phyloP scores from a whole-genome alignment of 2,888 invertebrate species.

The Epinotia nisella region DNA sequence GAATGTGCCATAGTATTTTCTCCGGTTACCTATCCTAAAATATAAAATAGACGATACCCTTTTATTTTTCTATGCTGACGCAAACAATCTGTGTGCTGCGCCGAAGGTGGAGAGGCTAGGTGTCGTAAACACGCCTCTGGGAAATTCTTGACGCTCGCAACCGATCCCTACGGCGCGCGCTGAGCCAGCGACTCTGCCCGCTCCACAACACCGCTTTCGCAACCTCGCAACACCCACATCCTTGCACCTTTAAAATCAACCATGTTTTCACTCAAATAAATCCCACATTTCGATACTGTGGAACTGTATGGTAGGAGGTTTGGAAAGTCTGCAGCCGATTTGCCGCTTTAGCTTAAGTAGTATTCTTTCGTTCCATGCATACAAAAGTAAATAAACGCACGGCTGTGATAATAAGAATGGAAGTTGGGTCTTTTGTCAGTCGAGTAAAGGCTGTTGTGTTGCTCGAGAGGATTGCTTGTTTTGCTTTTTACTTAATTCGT shows the following conservation, averaged over 20 bases:
- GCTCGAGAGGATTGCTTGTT: constrained; percentile 37
- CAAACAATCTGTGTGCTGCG: constrained; percentile 37
- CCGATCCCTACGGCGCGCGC: constrained; percentile 56
- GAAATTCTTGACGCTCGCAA: constrained; percentile 64
- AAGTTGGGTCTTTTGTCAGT: constrained; percentile 40
- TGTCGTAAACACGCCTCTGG: constrained; percentile 73
- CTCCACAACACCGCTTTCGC: not conserved
- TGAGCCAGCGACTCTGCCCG: constrained; percentile 61
- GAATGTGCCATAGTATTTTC: too few relatives aligned
- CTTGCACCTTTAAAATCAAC: not conserved
- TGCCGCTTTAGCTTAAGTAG: constrained; percentile 59
- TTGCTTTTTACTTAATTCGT: constrained; percentile 22
- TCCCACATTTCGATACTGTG: not conserved
- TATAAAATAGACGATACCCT: not conserved
- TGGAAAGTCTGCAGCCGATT: constrained; percentile 49
- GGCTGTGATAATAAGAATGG: constrained; percentile 42
- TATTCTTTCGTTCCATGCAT: constrained; percentile 52
- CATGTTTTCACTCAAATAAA: not conserved
- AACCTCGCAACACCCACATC: not conserved
- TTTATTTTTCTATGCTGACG: not conserved
- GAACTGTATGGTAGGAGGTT: not conserved
- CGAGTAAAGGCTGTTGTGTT: constrained; percentile 27
- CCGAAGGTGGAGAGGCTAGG: constrained; percentile 60
- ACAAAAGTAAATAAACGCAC: constrained; percentile 42
- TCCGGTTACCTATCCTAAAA: too few relatives aligned